A percentile compares a stretch with the other conserved stretches of the same genome.
Conservation (phyloP, 2,888 invertebrate genomes). For the Drosophila niveifrons region DNA sequence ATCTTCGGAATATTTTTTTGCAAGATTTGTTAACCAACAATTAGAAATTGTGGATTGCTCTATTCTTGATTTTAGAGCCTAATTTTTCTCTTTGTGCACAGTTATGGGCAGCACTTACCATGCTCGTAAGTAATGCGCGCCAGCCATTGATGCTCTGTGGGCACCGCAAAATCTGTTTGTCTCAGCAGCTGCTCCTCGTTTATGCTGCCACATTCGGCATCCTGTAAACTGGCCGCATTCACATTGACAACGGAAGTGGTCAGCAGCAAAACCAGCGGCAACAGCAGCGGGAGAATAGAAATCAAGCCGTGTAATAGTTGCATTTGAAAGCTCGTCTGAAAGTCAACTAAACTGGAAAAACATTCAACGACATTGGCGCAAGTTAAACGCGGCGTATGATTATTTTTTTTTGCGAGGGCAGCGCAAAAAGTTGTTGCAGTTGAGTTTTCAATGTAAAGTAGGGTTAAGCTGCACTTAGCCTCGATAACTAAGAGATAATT, state of each 20-base stretch:
- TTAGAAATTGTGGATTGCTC: not conserved
- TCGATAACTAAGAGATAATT: not conserved
- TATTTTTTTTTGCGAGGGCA: constrained; percentile 25
- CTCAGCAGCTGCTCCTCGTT: constrained; percentile 41
- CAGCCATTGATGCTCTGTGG: constrained; percentile 69
- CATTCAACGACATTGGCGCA: constrained; percentile 9
- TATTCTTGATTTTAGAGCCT: not conserved
- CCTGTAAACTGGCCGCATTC: constrained; percentile 16
- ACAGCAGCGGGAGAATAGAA: constrained; percentile 16
- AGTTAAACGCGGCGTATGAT: constrained; percentile 3
- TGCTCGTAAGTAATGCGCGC: constrained; percentile 52
- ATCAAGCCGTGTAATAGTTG: constrained; percentile 37
- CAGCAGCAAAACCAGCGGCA: constrained; percentile 23
- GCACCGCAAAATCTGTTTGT: constrained; percentile 37
- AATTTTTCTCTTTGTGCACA: not conserved
- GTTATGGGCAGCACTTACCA: constrained; percentile 40
- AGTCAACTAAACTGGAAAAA: constrained; percentile 53
- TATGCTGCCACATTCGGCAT: constrained; percentile 44
- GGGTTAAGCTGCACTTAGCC: not conserved
- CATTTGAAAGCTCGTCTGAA: constrained; percentile 51
- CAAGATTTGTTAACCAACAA: too few relatives aligned
- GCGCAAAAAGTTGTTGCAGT: constrained; percentile 5
- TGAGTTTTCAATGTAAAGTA: too few relatives aligned
- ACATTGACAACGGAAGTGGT: constrained; percentile 12
- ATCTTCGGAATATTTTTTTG: too few relatives aligned